Percentiles rank a stretch among this genome's conserved stretches.
These are phyloP conservation scores for Prenolepis imparis DNA, from an alignment of 2,888 invertebrate genomes.

Conservation along the genomic window DNA sequence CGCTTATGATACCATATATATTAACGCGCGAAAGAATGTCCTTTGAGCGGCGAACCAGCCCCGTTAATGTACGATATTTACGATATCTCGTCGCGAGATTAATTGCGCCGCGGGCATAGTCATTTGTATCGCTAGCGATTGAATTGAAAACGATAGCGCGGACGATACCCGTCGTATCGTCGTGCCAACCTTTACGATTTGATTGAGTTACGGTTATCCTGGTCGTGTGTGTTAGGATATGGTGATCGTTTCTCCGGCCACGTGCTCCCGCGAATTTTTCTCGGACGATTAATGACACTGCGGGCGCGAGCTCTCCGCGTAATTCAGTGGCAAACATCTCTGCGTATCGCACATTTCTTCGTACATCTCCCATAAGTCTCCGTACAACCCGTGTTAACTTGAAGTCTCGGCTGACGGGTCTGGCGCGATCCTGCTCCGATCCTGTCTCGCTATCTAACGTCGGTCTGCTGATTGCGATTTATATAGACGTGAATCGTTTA, in stretches of 20 bases:
- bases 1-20: slow-evolving; percentile 38
- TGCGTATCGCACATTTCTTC: slow-evolving; percentile 3
- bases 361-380: slow-evolving; percentile 4
- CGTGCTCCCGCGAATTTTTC: slow-evolving; percentile 26
- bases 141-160: slow-evolving; percentile 53
- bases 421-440: slow-evolving; percentile 20
- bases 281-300: slow-evolving; percentile 31
- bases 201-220: slow-evolving; percentile 31
- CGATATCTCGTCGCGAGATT: slow-evolving; percentile 57
- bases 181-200: neutral
- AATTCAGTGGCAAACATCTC: slow-evolving; percentile 37
- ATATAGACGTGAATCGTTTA: slow-evolving; percentile 42
- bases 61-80: slow-evolving; percentile 57
- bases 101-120: slow-evolving; percentile 50
- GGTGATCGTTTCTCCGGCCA: neutral
- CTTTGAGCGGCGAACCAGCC: slow-evolving; percentile 17
- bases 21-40: slow-evolving; percentile 18
- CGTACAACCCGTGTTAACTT: slow-evolving; percentile 16
- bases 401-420: slow-evolving; percentile 27
- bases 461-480: slow-evolving; percentile 46
- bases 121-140: slow-evolving; percentile 34
- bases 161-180: slow-evolving; percentile 19
- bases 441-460: slow-evolving; percentile 16
- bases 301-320: slow-evolving; percentile 18
- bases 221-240: neutral